Conservation (phyloP, 2,113 vertebrate genomes). For the Toxotes jaculatrix region DNA sequence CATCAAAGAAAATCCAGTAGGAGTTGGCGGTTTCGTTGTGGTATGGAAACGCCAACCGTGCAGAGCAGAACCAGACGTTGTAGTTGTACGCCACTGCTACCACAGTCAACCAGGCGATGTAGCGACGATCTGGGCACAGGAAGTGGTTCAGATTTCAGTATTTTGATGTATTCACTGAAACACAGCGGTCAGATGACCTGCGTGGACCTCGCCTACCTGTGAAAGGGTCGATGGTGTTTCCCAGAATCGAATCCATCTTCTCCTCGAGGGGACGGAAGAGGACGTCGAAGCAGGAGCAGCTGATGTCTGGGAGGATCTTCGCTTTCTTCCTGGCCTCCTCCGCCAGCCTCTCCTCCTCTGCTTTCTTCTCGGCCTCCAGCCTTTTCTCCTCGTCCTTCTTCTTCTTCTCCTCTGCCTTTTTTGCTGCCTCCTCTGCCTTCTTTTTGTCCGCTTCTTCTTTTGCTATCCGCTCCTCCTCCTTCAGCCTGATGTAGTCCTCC, state of each 20-base stretch:
- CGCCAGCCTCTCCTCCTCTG: conserved; percentile 74
- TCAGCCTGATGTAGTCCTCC: conserved; percentile 72
- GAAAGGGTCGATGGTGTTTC: conserved; percentile 87
- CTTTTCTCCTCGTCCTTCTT: conserved; percentile 79
- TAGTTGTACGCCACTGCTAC: conserved; percentile 90
- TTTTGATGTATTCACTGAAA: neutral
- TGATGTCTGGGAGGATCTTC: conserved; percentile 55
- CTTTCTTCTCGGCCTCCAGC: conserved; percentile 71
- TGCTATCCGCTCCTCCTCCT: conserved; percentile 74
- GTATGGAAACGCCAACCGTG: conserved; percentile 87
- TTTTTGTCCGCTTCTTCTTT: conserved; percentile 78
- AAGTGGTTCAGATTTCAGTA: neutral
- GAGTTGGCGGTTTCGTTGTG: conserved; percentile 74
- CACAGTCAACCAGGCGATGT: conserved; percentile 88
- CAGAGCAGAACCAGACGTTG: conserved; percentile 91
- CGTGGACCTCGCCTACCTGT: conserved; percentile 81
- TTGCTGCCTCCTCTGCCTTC: conserved; percentile 74
- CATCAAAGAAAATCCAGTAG: conserved; percentile 86
- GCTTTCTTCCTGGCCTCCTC: conserved; percentile 75
- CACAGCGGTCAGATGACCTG: neutral
- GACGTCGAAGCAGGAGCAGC: conserved; percentile 64
- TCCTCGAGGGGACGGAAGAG: conserved; percentile 81
- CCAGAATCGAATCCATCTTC: conserved; percentile 69
- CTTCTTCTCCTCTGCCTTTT: conserved; percentile 81
- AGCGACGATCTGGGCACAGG: conserved; percentile 83